Evolutionary conservation across 1,140 invertebrate genomes (phyloP).

Genomic region (Tetramorium parvispinum): DNA sequence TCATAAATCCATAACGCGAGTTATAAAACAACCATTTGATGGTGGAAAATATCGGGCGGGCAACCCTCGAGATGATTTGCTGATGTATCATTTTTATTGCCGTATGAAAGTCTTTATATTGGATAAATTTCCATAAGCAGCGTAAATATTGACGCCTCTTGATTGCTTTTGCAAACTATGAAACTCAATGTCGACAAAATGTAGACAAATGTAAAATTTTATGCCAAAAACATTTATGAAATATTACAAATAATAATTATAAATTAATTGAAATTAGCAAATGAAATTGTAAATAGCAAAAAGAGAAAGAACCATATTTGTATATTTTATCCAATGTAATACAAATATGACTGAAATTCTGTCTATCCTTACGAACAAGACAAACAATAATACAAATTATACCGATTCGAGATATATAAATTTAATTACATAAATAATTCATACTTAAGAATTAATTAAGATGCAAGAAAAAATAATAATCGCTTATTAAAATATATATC

Average conservation of each 20-base stretch:
- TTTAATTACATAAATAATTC: neutral
- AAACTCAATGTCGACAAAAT: neutral
- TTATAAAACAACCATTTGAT: constrained; percentile 62
- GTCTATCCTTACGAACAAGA: neutral
- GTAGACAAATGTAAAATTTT: neutral
- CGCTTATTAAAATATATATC: neutral
- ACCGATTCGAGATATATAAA: neutral
- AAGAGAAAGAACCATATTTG: neutral
- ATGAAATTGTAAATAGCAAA: neutral
- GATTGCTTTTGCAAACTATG: constrained; percentile 15
- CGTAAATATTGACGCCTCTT: constrained; percentile 18
- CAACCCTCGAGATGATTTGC: constrained; percentile 50
- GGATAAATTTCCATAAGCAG: constrained; percentile 52
- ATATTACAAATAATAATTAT: neutral
- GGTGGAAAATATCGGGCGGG: constrained; percentile 38
- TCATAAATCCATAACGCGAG: constrained; percentile 62
- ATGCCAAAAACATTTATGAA: neutral
- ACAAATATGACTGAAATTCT: neutral
- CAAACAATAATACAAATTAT: neutral
- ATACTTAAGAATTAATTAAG: neutral
- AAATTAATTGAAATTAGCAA: neutral
- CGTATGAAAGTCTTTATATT: constrained; percentile 42
- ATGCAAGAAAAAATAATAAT: neutral
- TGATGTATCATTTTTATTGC: constrained; percentile 56
- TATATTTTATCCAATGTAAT: neutral